phyloP scores from a whole-genome alignment of 2,113 vertebrate species.

The Uria aalge region DNA sequence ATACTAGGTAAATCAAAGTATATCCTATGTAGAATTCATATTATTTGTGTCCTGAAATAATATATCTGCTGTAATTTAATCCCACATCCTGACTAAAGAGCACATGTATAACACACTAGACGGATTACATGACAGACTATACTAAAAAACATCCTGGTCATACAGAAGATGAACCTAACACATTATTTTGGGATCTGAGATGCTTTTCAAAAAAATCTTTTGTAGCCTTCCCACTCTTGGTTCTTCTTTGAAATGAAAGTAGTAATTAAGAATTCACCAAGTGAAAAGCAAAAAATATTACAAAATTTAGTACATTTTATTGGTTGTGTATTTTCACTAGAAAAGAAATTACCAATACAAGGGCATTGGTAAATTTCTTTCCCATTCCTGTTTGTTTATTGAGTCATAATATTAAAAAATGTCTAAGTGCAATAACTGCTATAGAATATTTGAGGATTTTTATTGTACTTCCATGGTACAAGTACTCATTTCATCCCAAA shows the following conservation, averaged over 20 bases:
- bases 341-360: neutral
- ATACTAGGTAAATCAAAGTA: neutral
- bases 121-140: neutral
- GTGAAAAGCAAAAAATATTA: neutral
- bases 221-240: neutral
- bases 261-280: neutral
- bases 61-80: neutral
- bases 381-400: neutral
- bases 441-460: neutral
- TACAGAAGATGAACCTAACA: neutral
- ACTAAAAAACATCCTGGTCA: neutral
- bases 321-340: neutral
- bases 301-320: neutral
- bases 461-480: neutral
- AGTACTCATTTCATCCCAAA: neutral
- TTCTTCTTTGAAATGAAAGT: neutral
- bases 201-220: neutral
- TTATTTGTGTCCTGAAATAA: neutral
- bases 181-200: neutral
- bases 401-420: neutral
- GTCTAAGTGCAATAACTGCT: neutral
- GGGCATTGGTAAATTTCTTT: neutral
- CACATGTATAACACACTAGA: neutral
- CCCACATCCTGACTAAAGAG: neutral
- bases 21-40: neutral